A percentile compares a stretch with the other conserved stretches of the same genome.
Evolutionary conservation across 2,888 invertebrate species (phyloP).

Genomic region (Silvanus unidentatus): DNA sequence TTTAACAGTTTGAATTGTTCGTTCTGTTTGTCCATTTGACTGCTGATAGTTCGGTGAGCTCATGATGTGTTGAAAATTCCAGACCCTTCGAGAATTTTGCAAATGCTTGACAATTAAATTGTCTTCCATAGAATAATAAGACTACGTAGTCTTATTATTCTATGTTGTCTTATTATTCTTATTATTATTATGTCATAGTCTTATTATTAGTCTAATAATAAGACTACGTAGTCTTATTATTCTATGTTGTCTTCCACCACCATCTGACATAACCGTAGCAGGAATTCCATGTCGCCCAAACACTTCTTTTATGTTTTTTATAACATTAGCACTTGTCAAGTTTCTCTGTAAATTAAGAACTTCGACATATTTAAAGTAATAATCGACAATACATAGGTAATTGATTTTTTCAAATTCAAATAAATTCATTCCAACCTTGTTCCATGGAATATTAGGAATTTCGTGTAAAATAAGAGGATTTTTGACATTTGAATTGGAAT

Average conservation of each 20-base stretch:
- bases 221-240: too few relatives aligned
- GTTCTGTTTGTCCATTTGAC: conserved; percentile 11
- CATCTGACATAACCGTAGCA: conserved; percentile 7
- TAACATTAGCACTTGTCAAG: too few relatives aligned
- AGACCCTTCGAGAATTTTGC: conserved; percentile 8
- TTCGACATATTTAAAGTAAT: conserved; percentile 8
- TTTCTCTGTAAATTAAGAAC: not conserved
- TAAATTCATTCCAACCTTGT: conserved; percentile 12
- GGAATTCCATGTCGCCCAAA: conserved; percentile 13
- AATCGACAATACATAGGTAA: conserved; percentile 8
- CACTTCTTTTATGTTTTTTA: conserved; percentile 8
- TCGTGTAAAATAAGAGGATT: conserved; percentile 15
- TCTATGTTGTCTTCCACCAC: too few relatives aligned
- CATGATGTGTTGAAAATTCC: conserved; percentile 6
- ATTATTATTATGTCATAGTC: too few relatives aligned
- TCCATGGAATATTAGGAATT: conserved; percentile 10
- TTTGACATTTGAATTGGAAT: conserved; percentile 8
- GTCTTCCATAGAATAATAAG: too few relatives aligned
- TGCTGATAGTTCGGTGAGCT: conserved; percentile 14
- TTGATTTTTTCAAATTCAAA: too few relatives aligned
- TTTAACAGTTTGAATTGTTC: conserved; percentile 15
- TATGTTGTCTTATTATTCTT: too few relatives aligned
- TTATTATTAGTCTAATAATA: too few relatives aligned
- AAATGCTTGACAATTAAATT: too few relatives aligned
- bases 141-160: too few relatives aligned